These are phyloP conservation scores for Progne subis DNA, from an alignment of 2,113 vertebrate genomes.

Conservation along the genomic window DNA sequence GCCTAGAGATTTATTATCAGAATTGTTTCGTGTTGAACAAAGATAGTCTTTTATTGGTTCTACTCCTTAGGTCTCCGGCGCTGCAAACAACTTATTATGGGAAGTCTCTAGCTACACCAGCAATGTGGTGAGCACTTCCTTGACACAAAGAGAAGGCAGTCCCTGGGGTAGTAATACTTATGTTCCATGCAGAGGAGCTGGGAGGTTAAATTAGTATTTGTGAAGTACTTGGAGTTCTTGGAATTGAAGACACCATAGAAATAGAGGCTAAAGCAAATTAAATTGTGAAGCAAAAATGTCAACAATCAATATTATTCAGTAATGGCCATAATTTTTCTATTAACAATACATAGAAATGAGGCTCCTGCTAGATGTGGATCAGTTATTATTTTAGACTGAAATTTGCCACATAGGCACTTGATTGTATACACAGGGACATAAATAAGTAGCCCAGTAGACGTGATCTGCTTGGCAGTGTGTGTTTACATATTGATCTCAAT, in stretches of 20 bases:
- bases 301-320: background rate
- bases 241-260: background rate
- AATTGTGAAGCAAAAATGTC: background rate
- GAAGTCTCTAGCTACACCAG: background rate
- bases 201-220: slow-evolving; percentile 2
- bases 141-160: background rate
- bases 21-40: background rate
- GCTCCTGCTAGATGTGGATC: background rate
- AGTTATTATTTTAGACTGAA: background rate
- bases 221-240: background rate
- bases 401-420: background rate
- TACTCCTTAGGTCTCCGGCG: background rate
- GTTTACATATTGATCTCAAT: background rate
- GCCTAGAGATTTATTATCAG: background rate
- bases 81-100: background rate
- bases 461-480: background rate
- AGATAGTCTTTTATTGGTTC: background rate
- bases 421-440: background rate
- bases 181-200: background rate
- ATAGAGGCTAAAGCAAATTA: background rate
- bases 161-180: background rate
- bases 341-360: background rate
- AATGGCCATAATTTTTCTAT: background rate
- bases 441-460: background rate
- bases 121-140: background rate